Percentiles rank a stretch among this genome's conserved stretches.
Evolutionary conservation across 2,113 vertebrate species (phyloP).

Genomic region (Hyaena hyaena): DNA sequence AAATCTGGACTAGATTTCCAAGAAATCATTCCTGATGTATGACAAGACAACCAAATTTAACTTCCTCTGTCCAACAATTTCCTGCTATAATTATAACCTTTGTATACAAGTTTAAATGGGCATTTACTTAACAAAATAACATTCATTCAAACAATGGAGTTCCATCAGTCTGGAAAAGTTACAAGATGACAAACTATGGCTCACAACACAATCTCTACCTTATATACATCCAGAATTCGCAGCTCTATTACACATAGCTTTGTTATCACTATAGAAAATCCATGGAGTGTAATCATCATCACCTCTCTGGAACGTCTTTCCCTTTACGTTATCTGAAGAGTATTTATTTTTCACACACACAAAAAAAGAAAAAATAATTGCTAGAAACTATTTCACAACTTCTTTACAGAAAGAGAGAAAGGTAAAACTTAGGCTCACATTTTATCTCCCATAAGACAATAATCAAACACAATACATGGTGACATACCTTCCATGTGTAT

Average conservation of each 20-base stretch:
- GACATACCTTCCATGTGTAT: neutral
- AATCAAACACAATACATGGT: slow-evolving; percentile 40
- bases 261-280: slow-evolving; percentile 38
- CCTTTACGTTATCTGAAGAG: slow-evolving; percentile 54
- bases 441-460: neutral
- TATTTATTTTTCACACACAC: slow-evolving; percentile 58
- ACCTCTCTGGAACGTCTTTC: neutral
- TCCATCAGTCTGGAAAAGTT: slow-evolving; percentile 76
- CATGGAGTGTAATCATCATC: slow-evolving; percentile 12
- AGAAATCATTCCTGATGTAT: slow-evolving; percentile 79
- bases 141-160: slow-evolving; percentile 75
- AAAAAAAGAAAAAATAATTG: slow-evolving; percentile 1
- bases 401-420: slow-evolving; percentile 33
- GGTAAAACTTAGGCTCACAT: slow-evolving; percentile 29
- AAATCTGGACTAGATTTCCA: slow-evolving; percentile 74
- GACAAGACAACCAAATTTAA: slow-evolving; percentile 77
- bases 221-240: slow-evolving; percentile 34
- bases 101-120: slow-evolving; percentile 75
- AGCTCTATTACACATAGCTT: slow-evolving; percentile 30
- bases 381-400: neutral
- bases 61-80: slow-evolving; percentile 73
- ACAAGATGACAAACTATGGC: slow-evolving; percentile 69
- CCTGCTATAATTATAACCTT: slow-evolving; percentile 80
- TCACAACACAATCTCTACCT: slow-evolving; percentile 49
- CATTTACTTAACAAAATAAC: slow-evolving; percentile 79